Evolutionary conservation across 30 jellyfish, hydroid and myxozoan species (phyloP).

Genomic region (Pelagia noctiluca): DNA sequence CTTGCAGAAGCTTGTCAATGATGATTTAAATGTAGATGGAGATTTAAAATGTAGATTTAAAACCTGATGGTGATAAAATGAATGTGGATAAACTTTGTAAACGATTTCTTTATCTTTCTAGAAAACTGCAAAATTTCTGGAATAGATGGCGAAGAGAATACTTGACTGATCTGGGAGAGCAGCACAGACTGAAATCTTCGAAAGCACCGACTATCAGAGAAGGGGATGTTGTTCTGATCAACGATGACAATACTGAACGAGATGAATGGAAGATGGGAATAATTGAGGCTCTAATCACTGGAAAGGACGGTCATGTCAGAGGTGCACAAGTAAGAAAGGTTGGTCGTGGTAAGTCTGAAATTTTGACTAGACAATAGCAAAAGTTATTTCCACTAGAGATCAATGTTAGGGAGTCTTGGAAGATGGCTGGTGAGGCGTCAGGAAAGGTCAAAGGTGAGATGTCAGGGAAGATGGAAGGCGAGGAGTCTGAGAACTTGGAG

Average conservation of each 20-base stretch:
- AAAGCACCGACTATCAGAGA: not conserved
- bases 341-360: slow-evolving; percentile 42
- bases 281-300: slow-evolving; percentile 19
- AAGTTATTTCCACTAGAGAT: no score
- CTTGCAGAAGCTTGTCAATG: not conserved
- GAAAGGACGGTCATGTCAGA: slow-evolving; percentile 37
- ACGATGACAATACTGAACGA: slow-evolving; percentile 28
- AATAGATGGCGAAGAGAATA: slow-evolving; percentile 43
- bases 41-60: slow-evolving; percentile 27
- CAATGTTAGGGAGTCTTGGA: no score
- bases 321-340: slow-evolving; percentile 43
- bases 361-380: slow-evolving; percentile 39
- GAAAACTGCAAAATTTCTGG: slow-evolving; percentile 42
- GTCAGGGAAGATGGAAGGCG: no score
- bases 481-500: no score
- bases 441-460: no score
- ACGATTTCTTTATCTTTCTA: slow-evolving; percentile 42
- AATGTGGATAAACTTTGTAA: slow-evolving; percentile 11
- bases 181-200: not conserved
- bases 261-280: slow-evolving; percentile 34
- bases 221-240: not conserved
- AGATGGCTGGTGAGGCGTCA: no score
- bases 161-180: slow-evolving; percentile 17
- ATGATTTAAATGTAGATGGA: slow-evolving; percentile 34
- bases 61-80: not conserved